Percentiles rank a stretch among this genome's conserved stretches.
Conservation (phyloP, 1,140 invertebrate species). For the Drosophila persimilis region DNA sequence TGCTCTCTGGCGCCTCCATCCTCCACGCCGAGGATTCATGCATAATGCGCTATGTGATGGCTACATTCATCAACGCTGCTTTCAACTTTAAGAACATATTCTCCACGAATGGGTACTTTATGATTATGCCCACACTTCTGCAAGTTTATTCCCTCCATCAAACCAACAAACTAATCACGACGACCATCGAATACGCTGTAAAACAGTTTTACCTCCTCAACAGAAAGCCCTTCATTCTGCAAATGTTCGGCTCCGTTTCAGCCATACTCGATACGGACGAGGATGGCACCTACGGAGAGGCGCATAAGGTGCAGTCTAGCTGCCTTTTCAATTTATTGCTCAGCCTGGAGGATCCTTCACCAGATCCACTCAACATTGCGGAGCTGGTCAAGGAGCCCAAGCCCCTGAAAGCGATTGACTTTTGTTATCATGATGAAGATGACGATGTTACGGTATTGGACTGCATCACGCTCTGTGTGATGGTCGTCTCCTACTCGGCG, state of each 20-base stretch:
- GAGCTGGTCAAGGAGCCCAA: conserved; percentile 98
- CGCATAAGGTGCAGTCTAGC: conserved; percentile 95
- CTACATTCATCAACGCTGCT: conserved; percentile 98
- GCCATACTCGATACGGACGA: conserved; percentile 97
- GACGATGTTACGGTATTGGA: conserved; percentile 97
- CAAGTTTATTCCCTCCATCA: conserved; percentile 99
- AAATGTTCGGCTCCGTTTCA: conserved; percentile 99
- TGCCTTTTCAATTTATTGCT: conserved; percentile 95
- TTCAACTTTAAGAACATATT: conserved; percentile 99
- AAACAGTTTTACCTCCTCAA: conserved; percentile 99
- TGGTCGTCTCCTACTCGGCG: conserved; percentile 98
- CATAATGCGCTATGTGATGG: conserved; percentile 97
- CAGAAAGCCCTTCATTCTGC: conserved; percentile 98
- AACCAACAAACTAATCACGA: conserved; percentile 96
- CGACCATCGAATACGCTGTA: conserved; percentile 98
- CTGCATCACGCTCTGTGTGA: conserved; percentile 97
- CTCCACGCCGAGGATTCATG: conserved; percentile 98
- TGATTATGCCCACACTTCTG: conserved; percentile 98
- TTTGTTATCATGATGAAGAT: conserved; percentile 98
- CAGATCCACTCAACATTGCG: conserved; percentile 97
- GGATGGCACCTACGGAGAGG: conserved; percentile 92
- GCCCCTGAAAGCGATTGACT: conserved; percentile 97
- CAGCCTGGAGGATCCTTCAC: conserved; percentile 95
- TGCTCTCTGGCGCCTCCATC: conserved; percentile 98
- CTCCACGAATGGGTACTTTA: conserved; percentile 97